Evolutionary conservation across 2,888 invertebrate genomes (phyloP).

Genomic region (Cataglyphis albicans): DNA sequence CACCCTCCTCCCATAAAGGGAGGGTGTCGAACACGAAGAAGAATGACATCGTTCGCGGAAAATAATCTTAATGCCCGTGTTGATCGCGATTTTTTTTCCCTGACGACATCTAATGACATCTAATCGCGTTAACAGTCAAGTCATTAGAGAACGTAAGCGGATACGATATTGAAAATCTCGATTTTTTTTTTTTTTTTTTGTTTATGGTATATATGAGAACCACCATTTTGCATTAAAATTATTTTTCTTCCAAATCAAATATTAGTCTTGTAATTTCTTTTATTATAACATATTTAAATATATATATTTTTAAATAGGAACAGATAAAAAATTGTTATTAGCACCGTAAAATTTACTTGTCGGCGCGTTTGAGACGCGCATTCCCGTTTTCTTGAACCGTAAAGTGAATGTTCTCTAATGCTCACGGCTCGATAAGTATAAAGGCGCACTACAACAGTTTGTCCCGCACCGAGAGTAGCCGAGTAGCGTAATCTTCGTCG

Average conservation of each 20-base stretch:
- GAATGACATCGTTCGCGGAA: constrained; percentile 8
- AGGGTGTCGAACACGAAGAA: constrained; percentile 35
- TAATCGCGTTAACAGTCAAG: not conserved
- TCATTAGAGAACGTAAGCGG: not conserved
- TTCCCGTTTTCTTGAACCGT: constrained; percentile 41
- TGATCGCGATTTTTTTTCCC: constrained; percentile 19
- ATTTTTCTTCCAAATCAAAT: not conserved
- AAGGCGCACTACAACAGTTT: constrained; percentile 69
- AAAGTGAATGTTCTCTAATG: constrained; percentile 57
- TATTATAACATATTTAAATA: not conserved
- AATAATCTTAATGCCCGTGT: constrained; percentile 26
- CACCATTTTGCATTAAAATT: not conserved
- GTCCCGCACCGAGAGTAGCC: constrained; percentile 69
- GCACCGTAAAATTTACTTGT: not conserved
- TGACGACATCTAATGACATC: not conserved
- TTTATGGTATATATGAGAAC: not conserved
- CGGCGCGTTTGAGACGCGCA: not conserved
- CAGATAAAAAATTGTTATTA: too few relatives aligned
- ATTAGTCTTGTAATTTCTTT: not conserved
- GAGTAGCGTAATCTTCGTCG: constrained; percentile 71
- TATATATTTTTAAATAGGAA: too few relatives aligned
- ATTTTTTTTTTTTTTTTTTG: not conserved
- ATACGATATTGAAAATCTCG: not conserved
- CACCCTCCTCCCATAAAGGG: constrained; percentile 25
- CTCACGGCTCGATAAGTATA: constrained; percentile 67